Evolutionary conservation across 2,113 vertebrate genomes (phyloP), one percentile per base, ranked within the genome.

Genomic region (Rutilus rutilus): DNA sequence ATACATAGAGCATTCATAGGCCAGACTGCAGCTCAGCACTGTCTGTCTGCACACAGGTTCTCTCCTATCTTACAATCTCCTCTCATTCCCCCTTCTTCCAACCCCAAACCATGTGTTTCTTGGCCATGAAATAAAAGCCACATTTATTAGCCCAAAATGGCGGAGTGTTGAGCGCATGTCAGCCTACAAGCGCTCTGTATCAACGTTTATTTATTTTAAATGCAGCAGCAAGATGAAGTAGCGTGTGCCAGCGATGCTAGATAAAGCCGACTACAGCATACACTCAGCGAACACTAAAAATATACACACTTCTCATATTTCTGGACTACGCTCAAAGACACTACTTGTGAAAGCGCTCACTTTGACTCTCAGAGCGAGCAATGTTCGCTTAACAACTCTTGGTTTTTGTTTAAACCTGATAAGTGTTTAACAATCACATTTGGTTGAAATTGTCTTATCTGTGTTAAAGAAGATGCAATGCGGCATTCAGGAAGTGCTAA

Each of bases 191-290:
- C 42, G 0, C 69, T 74, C 69, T 86, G 39, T 62, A 71, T 73
- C n/a, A 64, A n/a, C 21, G 85, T 86, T 82, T 86, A 82, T 86
- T 86, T 86, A 76, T 81, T 82, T 82, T 86, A 82, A 57, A 82
- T 71, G 69, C 69, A 25, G 85, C 80, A 64, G 59, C 54, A 82
- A 82, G 85, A 82, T 80, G 81, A 78, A 67, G 73, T 52, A 52
- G 64, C 4, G 30, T 79, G 75, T 79, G 75, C 76, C 47, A 77
- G 64, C 39, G 27, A 82, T 86, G 86, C 75, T 39, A 85, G 84
- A 85, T 85, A 78, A 78, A 85, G 71, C 83, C 42, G 75, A 78
- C 74, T 85, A 65, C 83, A 78, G 45, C 60, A 78, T 54, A 85
- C 82, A 83, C 52, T 39, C 82, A 42, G 27, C 19, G n/a, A 81